Percentiles rank a stretch among this genome's conserved stretches.
Evolutionary conservation across 2,888 invertebrate genomes (phyloP).

Genomic region (Copidosoma aretas): DNA sequence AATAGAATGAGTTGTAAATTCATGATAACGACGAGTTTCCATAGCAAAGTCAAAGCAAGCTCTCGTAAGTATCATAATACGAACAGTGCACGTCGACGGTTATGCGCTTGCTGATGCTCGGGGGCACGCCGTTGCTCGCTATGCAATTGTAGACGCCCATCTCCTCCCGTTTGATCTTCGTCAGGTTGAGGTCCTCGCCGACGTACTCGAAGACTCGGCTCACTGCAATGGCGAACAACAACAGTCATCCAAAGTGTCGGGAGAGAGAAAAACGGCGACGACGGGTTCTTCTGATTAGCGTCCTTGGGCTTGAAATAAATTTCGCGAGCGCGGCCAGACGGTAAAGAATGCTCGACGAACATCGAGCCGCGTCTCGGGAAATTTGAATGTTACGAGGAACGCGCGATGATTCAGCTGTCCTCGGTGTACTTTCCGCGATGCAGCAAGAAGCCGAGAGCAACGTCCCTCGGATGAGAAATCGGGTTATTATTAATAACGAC

Average conservation of each 20-base stretch:
- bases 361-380: no score
- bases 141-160: slow-evolving; percentile 93
- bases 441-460: no score
- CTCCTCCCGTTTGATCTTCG: slow-evolving; percentile 84
- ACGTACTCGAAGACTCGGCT: slow-evolving; percentile 23
- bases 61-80: slow-evolving; percentile 62
- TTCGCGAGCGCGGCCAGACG: no score
- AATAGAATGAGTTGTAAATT: background rate
- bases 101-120: slow-evolving; percentile 87
- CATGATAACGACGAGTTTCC: background rate
- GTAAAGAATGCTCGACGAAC: no score
- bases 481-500: no score
- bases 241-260: background rate
- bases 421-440: no score
- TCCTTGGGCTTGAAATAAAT: background rate
- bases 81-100: slow-evolving; percentile 89
- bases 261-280: background rate
- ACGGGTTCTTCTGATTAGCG: background rate
- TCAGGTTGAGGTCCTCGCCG: slow-evolving; percentile 77
- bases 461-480: no score
- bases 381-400: no score
- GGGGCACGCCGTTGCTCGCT: slow-evolving; percentile 87
- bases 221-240: slow-evolving; percentile 16
- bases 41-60: background rate
- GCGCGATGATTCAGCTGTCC: no score